These are phyloP conservation scores for Megamerina dolium DNA, from an alignment of 2,888 invertebrate species.

Conservation along the genomic window DNA sequence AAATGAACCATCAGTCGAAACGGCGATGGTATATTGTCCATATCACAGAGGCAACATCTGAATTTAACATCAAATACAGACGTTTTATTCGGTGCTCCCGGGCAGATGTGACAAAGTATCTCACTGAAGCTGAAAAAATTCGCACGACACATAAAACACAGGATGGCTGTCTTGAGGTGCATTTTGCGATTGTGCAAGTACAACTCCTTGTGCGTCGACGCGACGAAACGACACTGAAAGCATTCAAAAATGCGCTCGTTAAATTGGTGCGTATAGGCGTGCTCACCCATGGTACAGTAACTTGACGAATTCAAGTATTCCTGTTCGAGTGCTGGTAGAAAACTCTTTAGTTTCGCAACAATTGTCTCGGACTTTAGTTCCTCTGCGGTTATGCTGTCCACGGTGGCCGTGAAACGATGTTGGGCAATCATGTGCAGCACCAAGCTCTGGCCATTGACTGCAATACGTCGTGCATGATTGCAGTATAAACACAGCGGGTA, in stretches of 20 bases:
- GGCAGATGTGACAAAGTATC: slow-evolving; percentile 79
- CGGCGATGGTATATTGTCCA: slow-evolving; percentile 73
- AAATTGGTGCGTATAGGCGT: slow-evolving; percentile 33
- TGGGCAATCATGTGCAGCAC: slow-evolving; percentile 72
- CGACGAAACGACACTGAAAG: slow-evolving; percentile 77
- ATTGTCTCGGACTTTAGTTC: slow-evolving; percentile 68
- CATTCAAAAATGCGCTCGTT: slow-evolving; percentile 72
- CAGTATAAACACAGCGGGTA: slow-evolving; percentile 73
- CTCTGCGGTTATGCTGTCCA: slow-evolving; percentile 70
- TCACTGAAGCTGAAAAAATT: slow-evolving; percentile 85
- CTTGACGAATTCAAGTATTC: slow-evolving; percentile 68
- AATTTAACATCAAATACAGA: slow-evolving; percentile 58
- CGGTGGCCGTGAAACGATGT: slow-evolving; percentile 73
- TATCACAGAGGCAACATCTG: slow-evolving; percentile 75
- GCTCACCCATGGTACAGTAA: slow-evolving; percentile 59
- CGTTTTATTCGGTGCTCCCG: slow-evolving; percentile 57
- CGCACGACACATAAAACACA: slow-evolving; percentile 82
- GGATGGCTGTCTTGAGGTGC: slow-evolving; percentile 74
- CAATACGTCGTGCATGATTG: slow-evolving; percentile 78
- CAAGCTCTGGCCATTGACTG: slow-evolving; percentile 75
- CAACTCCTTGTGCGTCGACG: slow-evolving; percentile 74
- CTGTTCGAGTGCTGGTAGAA: slow-evolving; percentile 54
- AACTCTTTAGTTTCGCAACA: slow-evolving; percentile 58
- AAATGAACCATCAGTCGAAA: slow-evolving; percentile 85
- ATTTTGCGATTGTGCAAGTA: slow-evolving; percentile 81